Evolutionary conservation across 2,113 vertebrate genomes (phyloP).

Genomic region (Anser cygnoides): DNA sequence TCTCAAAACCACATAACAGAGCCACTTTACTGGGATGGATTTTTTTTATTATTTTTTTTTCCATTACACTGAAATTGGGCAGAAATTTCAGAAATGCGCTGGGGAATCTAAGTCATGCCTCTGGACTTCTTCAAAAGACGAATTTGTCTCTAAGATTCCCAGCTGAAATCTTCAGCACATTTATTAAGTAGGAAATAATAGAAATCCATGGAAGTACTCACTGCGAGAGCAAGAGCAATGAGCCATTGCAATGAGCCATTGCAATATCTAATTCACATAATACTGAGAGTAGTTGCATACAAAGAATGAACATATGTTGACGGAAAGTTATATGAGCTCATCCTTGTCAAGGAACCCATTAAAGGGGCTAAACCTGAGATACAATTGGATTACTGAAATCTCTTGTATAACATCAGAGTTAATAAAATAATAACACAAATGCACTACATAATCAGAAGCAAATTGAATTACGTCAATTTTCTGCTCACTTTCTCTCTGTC

Average conservation of each 20-base stretch:
- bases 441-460: background rate
- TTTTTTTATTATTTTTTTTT: background rate
- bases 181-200: background rate
- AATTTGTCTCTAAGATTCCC: background rate
- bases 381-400: conserved; percentile 42
- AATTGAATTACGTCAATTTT: conserved; percentile 31
- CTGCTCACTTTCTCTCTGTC: background rate
- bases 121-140: background rate
- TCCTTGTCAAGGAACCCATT: conserved; percentile 49
- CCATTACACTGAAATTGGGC: background rate
- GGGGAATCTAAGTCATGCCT: background rate
- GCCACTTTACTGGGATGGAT: background rate
- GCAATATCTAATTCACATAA: conserved; percentile 8
- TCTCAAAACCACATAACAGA: background rate
- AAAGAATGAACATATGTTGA: conserved; percentile 2
- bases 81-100: background rate
- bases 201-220: conserved; percentile 4
- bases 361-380: background rate
- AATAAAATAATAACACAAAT: conserved; percentile 58
- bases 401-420: conserved; percentile 29
- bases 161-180: background rate
- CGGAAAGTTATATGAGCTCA: conserved; percentile 14
- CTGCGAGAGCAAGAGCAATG: background rate
- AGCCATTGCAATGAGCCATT: conserved; percentile 23
- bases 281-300: background rate